These are phyloP conservation scores for Ornithorhynchus anatinus DNA, from an alignment of 2,113 vertebrate genomes.

Conservation along the genomic window DNA sequence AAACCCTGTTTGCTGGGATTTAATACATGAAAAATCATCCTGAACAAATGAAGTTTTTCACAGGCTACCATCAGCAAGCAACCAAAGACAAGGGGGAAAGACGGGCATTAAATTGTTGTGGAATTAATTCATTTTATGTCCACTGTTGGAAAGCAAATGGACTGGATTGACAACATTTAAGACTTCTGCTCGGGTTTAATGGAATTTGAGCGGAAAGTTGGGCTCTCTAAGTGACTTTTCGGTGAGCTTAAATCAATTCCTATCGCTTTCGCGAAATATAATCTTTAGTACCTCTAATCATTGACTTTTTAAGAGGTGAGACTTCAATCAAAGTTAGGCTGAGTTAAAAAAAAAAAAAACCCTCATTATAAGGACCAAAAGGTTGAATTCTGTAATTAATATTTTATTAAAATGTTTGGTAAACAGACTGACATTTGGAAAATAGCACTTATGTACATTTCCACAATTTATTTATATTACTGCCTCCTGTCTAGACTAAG, in stretches of 20 bases:
- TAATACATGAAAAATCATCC: too few relatives aligned
- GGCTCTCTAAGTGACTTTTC: background rate
- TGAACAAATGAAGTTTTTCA: too few relatives aligned
- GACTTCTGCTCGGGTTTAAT: background rate
- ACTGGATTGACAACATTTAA: background rate
- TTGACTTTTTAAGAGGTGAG: background rate
- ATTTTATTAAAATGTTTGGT: background rate
- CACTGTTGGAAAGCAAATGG: background rate
- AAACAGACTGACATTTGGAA: background rate
- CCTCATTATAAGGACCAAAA: background rate
- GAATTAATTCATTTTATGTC: background rate
- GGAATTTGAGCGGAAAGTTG: background rate
- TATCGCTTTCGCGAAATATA: background rate
- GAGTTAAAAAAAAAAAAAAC: too few relatives aligned
- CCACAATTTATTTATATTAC: too few relatives aligned
- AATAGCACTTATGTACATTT: too few relatives aligned
- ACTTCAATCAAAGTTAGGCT: rapidly evolving
- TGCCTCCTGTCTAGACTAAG: too few relatives aligned
- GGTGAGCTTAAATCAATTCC: background rate
- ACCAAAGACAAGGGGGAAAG: too few relatives aligned
- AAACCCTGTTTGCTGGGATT: too few relatives aligned
- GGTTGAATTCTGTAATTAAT: background rate
- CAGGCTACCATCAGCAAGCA: too few relatives aligned
- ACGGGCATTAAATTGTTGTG: too few relatives aligned
- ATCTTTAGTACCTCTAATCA: background rate